A percentile compares a stretch with the other conserved stretches of the same genome.
phyloP scores from a whole-genome alignment of 2,797 vertebrate genomes.

The Pseudomugil gertrudae region DNA sequence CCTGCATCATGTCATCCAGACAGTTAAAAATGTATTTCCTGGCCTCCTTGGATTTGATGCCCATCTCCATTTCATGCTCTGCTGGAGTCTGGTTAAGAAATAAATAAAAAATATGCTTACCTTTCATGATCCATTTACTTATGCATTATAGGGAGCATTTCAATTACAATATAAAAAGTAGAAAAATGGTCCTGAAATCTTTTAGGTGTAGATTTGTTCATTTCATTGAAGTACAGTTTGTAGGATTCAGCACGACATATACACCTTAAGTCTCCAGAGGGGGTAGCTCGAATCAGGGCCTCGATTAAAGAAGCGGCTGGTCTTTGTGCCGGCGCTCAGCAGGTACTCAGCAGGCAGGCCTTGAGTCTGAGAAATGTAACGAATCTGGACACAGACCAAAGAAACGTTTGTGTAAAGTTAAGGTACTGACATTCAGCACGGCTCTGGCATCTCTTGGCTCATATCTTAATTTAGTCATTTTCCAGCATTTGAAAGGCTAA shows the following conservation, averaged over 20 bases:
- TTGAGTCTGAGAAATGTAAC: slow-evolving; percentile 99
- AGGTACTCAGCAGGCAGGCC: slow-evolving; percentile 96
- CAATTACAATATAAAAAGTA: background rate
- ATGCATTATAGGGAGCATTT: background rate
- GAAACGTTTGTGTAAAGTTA: background rate
- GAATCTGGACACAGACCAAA: slow-evolving; percentile 84
- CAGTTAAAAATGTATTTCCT: slow-evolving; percentile 99
- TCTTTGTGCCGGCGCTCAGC: slow-evolving; percentile 95
- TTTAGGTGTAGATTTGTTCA: background rate
- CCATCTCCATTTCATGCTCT: slow-evolving; percentile 97
- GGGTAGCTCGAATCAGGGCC: slow-evolving; percentile 93
- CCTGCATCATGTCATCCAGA: slow-evolving; percentile 99
- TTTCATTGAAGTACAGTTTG: background rate
- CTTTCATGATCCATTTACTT: background rate
- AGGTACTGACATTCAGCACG: background rate
- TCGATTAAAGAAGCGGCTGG: slow-evolving; percentile 94
- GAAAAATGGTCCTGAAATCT: background rate
- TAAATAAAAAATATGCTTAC: background rate
- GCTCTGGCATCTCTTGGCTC: background rate
- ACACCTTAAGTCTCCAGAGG: slow-evolving; percentile 95
- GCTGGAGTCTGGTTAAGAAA: slow-evolving; percentile 85
- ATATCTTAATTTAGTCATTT: background rate
- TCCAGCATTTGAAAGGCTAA: background rate
- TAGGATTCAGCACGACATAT: background rate
- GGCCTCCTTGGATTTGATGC: slow-evolving; percentile 98